Evolutionary conservation across 2,797 vertebrate species (phyloP), one percentile per base, ranked within the genome.

Genomic region (Paramormyrops hopkinsi): DNA sequence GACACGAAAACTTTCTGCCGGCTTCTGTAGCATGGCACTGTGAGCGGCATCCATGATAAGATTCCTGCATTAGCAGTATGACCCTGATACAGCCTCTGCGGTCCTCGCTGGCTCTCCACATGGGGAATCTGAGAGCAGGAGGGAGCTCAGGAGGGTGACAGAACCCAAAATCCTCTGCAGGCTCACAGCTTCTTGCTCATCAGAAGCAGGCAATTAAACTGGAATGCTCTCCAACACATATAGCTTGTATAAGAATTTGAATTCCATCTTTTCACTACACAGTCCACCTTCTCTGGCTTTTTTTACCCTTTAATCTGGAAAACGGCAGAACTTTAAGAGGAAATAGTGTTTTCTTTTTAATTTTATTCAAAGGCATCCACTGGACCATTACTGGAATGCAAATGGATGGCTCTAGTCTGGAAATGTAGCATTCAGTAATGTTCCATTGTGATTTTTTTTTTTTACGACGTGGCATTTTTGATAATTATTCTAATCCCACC

Each of bases 401-500:
- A 93, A 92, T 91, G 88, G 62, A 88, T 50, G 76, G 88, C 89
- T 90, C 88, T 48, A 62, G 51, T 19, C 14, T 33, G 88, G 69
- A 79, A 82, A n/a, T 88, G 86, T 89, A 89, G 88, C 88, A 91
- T 82, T 76, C 89, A 90, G 88, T 91, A 90, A 89, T 89, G 89
- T 93, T 91, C 94, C 93, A 94, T 95, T 96, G 94, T 95, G 94
- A 82, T 94, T 91, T 92, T 94, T 85, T 29, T 86, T 95, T 94
- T 94, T 94, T 94, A 96, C 97, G 95, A 95, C 92, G 91, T 91
- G 91, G 91, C 94, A 22, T 92, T 93, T 96, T 94, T 94, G 89
- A 92, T 95, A 96, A 97, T 97, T 97, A 96, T 95, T 97, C 95
- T 97, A 97, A 96, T 96, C 95, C 92, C 92, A 95, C 94, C 92